A percentile compares a stretch with the other conserved stretches of the same genome.
These are phyloP conservation scores for Carcinoscorpius rotundicauda DNA, from an alignment of 1,140 invertebrate genomes.

Conservation along the genomic window DNA sequence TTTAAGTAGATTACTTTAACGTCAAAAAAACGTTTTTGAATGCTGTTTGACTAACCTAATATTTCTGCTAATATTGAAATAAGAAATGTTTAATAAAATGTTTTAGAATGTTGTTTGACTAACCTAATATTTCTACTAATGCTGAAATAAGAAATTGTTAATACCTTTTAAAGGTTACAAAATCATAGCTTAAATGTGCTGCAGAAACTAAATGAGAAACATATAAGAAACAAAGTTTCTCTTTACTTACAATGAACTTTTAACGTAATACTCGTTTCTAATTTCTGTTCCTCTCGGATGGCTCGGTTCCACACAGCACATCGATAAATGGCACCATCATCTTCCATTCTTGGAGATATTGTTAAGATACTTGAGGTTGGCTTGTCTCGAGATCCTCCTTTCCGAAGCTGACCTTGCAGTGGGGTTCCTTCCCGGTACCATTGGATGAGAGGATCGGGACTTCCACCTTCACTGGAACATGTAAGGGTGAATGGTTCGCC, in stretches of 20 bases:
- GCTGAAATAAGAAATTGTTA: too few species aligned
- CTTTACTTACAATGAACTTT: conserved; percentile 74
- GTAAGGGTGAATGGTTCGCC: conserved; percentile 49
- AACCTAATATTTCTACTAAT: too few species aligned
- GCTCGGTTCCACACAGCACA: conserved; percentile 81
- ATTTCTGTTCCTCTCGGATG: conserved; percentile 58
- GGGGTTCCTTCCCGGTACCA: conserved; percentile 42
- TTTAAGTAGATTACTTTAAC: too few species aligned
- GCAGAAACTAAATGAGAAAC: too few species aligned
- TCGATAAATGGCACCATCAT: conserved; percentile 64
- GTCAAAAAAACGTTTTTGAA: too few species aligned
- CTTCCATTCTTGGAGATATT: conserved; percentile 60
- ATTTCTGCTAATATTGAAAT: too few species aligned
- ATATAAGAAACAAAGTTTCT: too few species aligned
- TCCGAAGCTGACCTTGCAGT: conserved; percentile 50
- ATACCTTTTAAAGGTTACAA: too few species aligned
- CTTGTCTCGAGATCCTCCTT: conserved; percentile 51
- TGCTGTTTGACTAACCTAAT: too few species aligned
- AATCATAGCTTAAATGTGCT: too few species aligned
- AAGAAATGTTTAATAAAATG: too few species aligned
- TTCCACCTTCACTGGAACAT: conserved; percentile 72
- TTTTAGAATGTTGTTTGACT: too few species aligned
- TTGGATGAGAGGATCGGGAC: conserved; percentile 69
- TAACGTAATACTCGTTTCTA: conserved; percentile 61
- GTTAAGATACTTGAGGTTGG: conserved; percentile 57